phyloP scores from a whole-genome alignment of 2,113 vertebrate genomes.

The Machaerirhynchus nigripectus region DNA sequence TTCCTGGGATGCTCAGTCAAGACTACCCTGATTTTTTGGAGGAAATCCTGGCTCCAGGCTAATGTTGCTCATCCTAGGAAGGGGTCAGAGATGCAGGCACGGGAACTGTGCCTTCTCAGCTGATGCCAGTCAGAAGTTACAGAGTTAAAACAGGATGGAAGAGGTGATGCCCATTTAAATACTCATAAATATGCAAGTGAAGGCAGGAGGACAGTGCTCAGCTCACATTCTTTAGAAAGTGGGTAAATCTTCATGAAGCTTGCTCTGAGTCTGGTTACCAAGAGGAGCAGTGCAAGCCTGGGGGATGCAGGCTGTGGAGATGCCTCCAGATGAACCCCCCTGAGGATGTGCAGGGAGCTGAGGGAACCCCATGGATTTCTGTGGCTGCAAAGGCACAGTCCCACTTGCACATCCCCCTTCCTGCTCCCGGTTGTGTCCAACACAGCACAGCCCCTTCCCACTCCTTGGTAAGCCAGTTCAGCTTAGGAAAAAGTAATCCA shows the following conservation, averaged over 20 bases:
- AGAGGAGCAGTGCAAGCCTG: neutral
- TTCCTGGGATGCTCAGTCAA: neutral
- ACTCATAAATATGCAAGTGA: neutral
- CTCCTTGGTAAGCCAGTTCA: neutral
- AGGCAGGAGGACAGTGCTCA: neutral
- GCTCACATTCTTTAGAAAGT: neutral
- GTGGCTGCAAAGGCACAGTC: neutral
- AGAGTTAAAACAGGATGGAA: neutral
- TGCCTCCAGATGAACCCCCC: neutral
- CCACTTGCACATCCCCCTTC: neutral
- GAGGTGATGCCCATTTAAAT: neutral
- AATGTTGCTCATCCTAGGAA: neutral
- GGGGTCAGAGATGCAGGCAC: neutral
- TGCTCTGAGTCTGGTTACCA: neutral
- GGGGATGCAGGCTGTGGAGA: neutral
- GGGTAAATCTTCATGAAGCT: neutral
- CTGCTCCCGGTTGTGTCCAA: neutral
- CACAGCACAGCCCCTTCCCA: neutral
- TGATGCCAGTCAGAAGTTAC: neutral
- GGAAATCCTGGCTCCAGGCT: neutral
- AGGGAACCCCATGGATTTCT: neutral
- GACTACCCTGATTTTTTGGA: neutral
- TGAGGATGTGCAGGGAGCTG: rapidly evolving
- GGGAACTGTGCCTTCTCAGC: neutral
- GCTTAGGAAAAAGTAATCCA: neutral